Conservation (phyloP, 2,797 vertebrate species). For the Brotogeris chrysoptera region DNA sequence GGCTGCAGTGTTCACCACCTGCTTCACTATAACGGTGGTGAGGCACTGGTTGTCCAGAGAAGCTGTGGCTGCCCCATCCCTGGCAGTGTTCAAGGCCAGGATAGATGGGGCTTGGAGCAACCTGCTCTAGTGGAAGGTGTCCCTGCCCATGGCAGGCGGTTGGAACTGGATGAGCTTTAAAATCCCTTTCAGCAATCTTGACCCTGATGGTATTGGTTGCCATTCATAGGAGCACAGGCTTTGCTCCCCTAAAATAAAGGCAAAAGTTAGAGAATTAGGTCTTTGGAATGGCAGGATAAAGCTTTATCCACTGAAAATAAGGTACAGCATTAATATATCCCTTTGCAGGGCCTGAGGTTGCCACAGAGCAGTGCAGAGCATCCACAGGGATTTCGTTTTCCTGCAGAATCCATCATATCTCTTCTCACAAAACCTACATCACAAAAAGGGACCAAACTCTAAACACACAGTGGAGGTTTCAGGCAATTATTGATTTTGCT, state of each 20-base stretch:
- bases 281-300: neutral
- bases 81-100: neutral
- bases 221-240: neutral
- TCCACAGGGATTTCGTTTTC: neutral
- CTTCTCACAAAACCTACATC: neutral
- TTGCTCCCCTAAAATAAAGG: neutral
- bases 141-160: neutral
- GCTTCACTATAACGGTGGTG: neutral
- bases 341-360: fast-evolving
- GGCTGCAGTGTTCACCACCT: neutral
- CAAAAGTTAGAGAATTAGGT: neutral
- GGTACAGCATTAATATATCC: neutral
- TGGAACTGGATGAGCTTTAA: neutral
- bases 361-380: neutral
- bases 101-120: neutral
- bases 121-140: neutral
- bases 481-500: slow-evolving; percentile 62
- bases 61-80: neutral
- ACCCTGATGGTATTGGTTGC: neutral
- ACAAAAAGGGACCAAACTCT: slow-evolving; percentile 17
- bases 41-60: neutral
- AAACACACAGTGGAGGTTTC: slow-evolving; percentile 22
- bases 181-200: fast-evolving
- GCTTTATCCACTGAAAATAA: neutral
- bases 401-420: neutral